Evolutionary conservation across 1,140 invertebrate species (phyloP).

Genomic region (Cydia splendana): DNA sequence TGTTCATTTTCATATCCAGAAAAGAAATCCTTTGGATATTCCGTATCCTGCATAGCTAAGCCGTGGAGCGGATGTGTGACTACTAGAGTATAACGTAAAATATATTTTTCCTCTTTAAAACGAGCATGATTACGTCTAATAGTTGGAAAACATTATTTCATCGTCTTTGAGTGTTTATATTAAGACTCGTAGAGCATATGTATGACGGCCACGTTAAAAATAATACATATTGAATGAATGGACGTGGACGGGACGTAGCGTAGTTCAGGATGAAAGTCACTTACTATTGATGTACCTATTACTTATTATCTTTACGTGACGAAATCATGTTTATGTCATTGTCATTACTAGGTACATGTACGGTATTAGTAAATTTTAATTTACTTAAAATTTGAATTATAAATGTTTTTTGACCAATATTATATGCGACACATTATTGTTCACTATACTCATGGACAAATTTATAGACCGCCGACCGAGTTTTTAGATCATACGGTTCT

Average conservation of each 20-base stretch:
- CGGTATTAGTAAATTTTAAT: no score
- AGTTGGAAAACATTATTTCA: constrained; percentile 21
- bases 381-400: not conserved
- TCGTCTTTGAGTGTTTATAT: constrained; percentile 23
- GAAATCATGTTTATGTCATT: not conserved
- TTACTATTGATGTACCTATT: not conserved
- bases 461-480: no score
- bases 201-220: constrained; percentile 40
- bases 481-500: no score
- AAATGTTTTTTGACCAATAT: not conserved
- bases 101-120: constrained; percentile 9
- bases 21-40: not conserved
- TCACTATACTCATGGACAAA: no score
- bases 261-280: constrained; percentile 5
- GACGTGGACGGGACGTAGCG: not conserved
- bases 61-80: not conserved
- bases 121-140: not conserved
- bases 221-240: constrained; percentile 46
- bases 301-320: not conserved
- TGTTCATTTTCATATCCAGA: not conserved
- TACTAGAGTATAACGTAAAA: not conserved
- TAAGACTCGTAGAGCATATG: constrained; percentile 33
- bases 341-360: not conserved
- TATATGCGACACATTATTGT: no score
- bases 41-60: not conserved